Base-by-base conservation (phyloP, 2,888 invertebrate genomes). In the Clepsis dumicolana region DNA sequence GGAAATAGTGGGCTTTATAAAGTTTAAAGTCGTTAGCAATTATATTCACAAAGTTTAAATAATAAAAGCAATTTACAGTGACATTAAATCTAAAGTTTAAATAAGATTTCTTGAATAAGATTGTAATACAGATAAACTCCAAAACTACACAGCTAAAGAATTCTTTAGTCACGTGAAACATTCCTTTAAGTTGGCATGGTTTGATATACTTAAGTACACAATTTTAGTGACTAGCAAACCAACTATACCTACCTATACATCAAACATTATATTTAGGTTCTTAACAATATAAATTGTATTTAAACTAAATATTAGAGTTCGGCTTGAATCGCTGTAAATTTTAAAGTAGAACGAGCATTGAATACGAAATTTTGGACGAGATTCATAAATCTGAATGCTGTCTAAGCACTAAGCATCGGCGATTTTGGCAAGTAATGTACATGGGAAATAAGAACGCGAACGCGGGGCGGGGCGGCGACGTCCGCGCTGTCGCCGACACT, bases 401-500 rank as follows among this genome's bases (percentile, higher is more conserved):
- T 70, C 74, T 77, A 71, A 73, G 73, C 80, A 80, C 74, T 77
- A 71, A 73, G 73, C 80, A 80, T 82, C 77, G 77, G 75, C 68
- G 73, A 82, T 80, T 82, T 83, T 79, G 75, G 77, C 77, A 77
- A 81, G 84, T 82, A 81, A 80, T 68, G 63, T 71, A 57, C 78
- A 78, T 77, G 79, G 73, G 75, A 77, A 81, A 83, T 79, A 78
- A 78, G 75, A 83, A 81, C 83, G 82, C 82, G 86, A 83, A 65
- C 12, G 56, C 35, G 68, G 75, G 32, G 27, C 25, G 68, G 82
- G 87, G 86, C 80, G 87, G 88, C 76, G 88, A 86, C 80, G 77
- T 70, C 74, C 77, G 86, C 70, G 84, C 86, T 79, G 81, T 87
- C 87, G 67, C 87, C 83, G 73, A 54, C 74, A 77, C 78, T 77